phyloP scores from a whole-genome alignment of 2,888 invertebrate species.

The Leptopterna dolabrata region DNA sequence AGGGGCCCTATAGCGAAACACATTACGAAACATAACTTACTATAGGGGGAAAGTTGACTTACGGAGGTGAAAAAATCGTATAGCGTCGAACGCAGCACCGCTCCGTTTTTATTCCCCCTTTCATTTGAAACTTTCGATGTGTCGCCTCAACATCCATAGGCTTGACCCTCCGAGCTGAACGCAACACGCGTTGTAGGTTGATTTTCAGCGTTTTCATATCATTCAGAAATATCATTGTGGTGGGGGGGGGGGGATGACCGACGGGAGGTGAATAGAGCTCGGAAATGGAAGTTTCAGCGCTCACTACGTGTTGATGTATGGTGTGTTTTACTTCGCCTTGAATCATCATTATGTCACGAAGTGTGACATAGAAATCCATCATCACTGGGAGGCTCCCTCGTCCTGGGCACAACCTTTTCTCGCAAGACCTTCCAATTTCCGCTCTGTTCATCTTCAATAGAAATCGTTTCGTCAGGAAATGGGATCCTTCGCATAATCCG shows the following conservation, averaged over 20 bases:
- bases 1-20: too few relatives aligned
- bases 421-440: conserved; percentile 15
- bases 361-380: conserved; percentile 11
- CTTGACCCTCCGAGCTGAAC: not conserved
- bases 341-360: not conserved
- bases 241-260: not conserved
- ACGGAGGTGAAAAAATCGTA: not conserved
- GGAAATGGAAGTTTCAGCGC: conserved; percentile 31
- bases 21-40: too few relatives aligned
- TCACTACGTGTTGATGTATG: conserved; percentile 9
- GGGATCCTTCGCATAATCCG: not conserved
- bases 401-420: not conserved
- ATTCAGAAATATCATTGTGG: not conserved
- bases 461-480: not conserved
- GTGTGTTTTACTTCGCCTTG: not conserved
- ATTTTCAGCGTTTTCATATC: not conserved
- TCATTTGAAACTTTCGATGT: not conserved
- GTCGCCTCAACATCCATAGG: not conserved
- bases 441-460: conserved; percentile 6
- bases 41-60: not conserved
- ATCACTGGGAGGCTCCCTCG: not conserved
- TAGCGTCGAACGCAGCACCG: not conserved
- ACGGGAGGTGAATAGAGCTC: not conserved
- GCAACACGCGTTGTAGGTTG: not conserved
- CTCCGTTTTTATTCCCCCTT: not conserved